Conservation (phyloP, 2,113 vertebrate genomes). For the Apodemus speciosus region DNA sequence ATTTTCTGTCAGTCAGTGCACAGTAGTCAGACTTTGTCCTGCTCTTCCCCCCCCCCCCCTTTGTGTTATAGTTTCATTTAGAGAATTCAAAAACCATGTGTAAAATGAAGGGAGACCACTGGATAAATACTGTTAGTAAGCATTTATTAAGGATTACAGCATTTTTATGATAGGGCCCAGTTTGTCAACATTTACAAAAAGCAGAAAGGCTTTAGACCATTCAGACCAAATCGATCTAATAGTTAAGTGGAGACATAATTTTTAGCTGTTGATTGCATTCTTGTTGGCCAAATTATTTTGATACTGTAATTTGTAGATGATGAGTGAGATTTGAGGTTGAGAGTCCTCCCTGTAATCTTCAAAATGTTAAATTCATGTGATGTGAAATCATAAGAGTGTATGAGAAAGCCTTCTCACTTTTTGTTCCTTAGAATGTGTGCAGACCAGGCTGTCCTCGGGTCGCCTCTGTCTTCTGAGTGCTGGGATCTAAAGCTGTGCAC, state of each 20-base stretch:
- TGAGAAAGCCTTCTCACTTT: neutral
- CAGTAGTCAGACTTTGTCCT: neutral
- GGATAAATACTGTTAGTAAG: neutral
- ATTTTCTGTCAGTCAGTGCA: neutral
- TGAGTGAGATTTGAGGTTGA: neutral
- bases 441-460: too few species aligned
- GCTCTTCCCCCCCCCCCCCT: neutral
- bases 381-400: neutral
- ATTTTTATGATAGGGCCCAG: neutral
- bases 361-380: neutral
- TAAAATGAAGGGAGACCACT: conserved; percentile 7
- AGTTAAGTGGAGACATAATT: neutral
- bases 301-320: neutral
- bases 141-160: conserved; percentile 26
- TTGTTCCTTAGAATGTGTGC: neutral
- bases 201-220: neutral
- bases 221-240: neutral
- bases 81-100: neutral
- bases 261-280: conserved; percentile 2
- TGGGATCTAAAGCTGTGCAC: neutral
- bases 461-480: neutral
- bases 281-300: neutral
- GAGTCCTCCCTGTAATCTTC: neutral
- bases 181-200: conserved; percentile 25
- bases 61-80: neutral